These are phyloP conservation scores for Drosophila aff. DNA, from an alignment of 1,140 invertebrate species.

Conservation along the genomic window DNA sequence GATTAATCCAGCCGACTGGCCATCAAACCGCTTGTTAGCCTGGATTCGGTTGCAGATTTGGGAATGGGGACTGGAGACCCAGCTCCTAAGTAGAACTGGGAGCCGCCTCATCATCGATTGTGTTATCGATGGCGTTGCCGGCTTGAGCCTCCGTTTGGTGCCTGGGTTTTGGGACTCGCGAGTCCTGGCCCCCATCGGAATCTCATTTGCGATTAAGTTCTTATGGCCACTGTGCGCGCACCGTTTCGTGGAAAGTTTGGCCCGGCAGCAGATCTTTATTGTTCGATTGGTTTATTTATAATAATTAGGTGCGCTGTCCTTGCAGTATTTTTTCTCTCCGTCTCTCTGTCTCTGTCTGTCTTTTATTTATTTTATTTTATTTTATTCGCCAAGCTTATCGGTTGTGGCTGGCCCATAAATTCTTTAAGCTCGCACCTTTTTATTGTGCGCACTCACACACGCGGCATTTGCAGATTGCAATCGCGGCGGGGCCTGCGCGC, in stretches of 20 bases:
- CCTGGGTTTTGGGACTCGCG: conserved; percentile 4
- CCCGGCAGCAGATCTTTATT: conserved; percentile 80
- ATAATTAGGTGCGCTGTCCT: conserved; percentile 84
- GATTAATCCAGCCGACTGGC: conserved; percentile 76
- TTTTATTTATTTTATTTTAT: conserved; percentile 30
- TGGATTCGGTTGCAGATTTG: conserved; percentile 27
- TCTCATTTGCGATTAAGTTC: conserved; percentile 83
- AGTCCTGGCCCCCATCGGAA: conserved; percentile 51
- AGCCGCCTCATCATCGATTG: conserved; percentile 77
- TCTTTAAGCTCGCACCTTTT: conserved; percentile 85
- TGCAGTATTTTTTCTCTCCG: not conserved
- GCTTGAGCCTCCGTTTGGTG: conserved; percentile 13
- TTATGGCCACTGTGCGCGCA: conserved; percentile 65
- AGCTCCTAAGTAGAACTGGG: conserved; percentile 14
- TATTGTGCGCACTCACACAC: conserved; percentile 81
- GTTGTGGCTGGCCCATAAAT: conserved; percentile 78
- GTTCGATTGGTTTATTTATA: conserved; percentile 85
- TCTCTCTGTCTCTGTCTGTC: not conserved
- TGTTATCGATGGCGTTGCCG: conserved; percentile 83
- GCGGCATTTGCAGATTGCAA: conserved; percentile 66
- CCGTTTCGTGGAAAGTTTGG: conserved; percentile 76
- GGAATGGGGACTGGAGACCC: conserved; percentile 28
- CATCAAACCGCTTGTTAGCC: conserved; percentile 74
- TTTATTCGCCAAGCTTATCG: conserved; percentile 58
- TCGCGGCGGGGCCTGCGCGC: conserved; percentile 61